These are phyloP conservation scores for Mythimna vitellina DNA, from an alignment of 2,888 invertebrate species.

Conservation along the genomic window DNA sequence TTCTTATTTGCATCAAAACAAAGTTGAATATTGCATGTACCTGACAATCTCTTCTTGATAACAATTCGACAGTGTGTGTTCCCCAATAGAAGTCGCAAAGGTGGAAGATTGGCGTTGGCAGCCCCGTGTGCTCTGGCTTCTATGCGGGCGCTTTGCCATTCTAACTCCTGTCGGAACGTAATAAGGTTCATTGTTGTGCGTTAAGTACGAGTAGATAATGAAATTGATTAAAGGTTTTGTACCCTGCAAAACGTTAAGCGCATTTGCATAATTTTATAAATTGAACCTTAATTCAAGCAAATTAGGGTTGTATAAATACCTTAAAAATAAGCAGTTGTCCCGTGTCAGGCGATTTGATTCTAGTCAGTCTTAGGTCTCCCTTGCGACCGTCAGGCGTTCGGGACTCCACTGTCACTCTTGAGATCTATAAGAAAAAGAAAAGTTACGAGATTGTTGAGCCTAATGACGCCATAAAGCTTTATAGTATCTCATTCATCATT, in stretches of 20 bases:
- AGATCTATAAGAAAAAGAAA: slow-evolving; percentile 91
- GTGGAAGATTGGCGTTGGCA: slow-evolving; percentile 92
- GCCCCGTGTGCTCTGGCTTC: slow-evolving; percentile 95
- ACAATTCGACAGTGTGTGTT: slow-evolving; percentile 98
- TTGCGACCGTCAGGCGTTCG: slow-evolving; percentile 97
- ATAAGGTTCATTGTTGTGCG: slow-evolving; percentile 22
- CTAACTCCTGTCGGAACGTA: slow-evolving; percentile 91
- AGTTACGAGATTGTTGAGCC: background rate
- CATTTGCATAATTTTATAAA: background rate
- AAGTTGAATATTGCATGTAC: slow-evolving; percentile 81
- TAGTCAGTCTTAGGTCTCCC: slow-evolving; percentile 96
- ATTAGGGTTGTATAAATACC: slow-evolving; percentile 71
- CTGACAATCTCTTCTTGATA: slow-evolving; percentile 97
- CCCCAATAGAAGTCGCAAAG: slow-evolving; percentile 97
- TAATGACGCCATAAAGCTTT: background rate
- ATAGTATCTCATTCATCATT: no score
- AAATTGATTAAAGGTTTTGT: background rate
- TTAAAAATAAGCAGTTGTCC: slow-evolving; percentile 99
- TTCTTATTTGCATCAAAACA: background rate
- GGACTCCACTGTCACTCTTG: slow-evolving; percentile 97
- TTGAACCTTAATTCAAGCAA: rapidly evolving
- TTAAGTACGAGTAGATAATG: background rate
- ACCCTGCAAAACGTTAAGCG: background rate
- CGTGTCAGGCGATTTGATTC: slow-evolving; percentile 96
- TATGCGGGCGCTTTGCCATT: slow-evolving; percentile 99